phyloP scores from a whole-genome alignment of 2,888 invertebrate species.

The Chrysodeixis includens region DNA sequence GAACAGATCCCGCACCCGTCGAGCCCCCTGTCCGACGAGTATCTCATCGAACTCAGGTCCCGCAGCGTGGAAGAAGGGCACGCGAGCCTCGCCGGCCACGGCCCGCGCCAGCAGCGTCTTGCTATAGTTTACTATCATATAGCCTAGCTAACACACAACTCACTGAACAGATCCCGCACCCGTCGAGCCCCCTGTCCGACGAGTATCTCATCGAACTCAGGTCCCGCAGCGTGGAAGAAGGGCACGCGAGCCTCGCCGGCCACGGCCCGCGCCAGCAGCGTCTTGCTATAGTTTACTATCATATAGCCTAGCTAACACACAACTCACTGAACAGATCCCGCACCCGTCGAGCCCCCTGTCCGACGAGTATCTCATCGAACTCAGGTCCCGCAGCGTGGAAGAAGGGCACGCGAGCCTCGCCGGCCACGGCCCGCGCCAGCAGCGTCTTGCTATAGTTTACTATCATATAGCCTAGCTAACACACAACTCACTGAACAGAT shows the following conservation, averaged over 20 bases:
- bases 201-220: slow-evolving; percentile 5
- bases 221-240: too few relatives aligned
- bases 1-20: slow-evolving; percentile 2
- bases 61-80: too few relatives aligned
- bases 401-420: too few relatives aligned
- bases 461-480: too few relatives aligned
- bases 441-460: too few relatives aligned
- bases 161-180: slow-evolving; percentile 4
- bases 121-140: too few relatives aligned
- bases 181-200: neutral
- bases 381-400: neutral
- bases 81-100: too few relatives aligned
- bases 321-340: slow-evolving; percentile 8
- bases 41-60: slow-evolving; percentile 5
- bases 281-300: too few relatives aligned
- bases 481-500: slow-evolving; percentile 9
- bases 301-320: neutral
- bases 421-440: too few relatives aligned
- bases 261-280: too few relatives aligned
- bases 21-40: neutral
- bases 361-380: slow-evolving; percentile 7
- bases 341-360: neutral
- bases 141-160: neutral
- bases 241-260: too few relatives aligned
- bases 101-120: too few relatives aligned